These are phyloP conservation scores for Enteromius viviparus DNA, from an alignment of 2,797 vertebrate genomes.

Conservation along the genomic window DNA sequence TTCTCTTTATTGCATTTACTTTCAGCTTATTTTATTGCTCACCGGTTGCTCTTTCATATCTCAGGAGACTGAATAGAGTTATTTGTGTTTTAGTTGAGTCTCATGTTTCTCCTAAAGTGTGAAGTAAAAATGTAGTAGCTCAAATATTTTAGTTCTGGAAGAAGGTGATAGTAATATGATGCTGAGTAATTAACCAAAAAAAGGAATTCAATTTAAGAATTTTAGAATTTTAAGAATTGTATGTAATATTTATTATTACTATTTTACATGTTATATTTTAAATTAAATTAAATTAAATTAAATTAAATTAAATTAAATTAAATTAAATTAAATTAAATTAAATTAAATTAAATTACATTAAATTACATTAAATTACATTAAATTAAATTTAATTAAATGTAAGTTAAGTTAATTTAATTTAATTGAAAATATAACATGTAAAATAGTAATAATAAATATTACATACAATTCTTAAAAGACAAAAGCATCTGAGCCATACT, in stretches of 20 bases:
- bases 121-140: neutral
- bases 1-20: slow-evolving; percentile 17
- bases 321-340: no score
- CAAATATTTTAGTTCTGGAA: neutral
- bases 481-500: neutral
- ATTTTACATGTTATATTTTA: no score
- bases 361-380: no score
- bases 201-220: no score
- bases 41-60: slow-evolving; percentile 16
- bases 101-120: slow-evolving; percentile 19
- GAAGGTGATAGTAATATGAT: neutral
- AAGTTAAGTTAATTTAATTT: no score
- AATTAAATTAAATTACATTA: no score
- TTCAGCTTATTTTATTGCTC: neutral
- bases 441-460: neutral
- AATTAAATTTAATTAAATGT: no score
- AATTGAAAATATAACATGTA: no score
- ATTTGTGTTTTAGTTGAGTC: neutral
- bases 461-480: neutral
- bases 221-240: no score
- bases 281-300: no score
- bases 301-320: no score
- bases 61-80: neutral
- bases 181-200: neutral
- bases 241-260: no score